Evolutionary conservation across 1,140 invertebrate genomes (phyloP).

Genomic region (Orchestia grillus): DNA sequence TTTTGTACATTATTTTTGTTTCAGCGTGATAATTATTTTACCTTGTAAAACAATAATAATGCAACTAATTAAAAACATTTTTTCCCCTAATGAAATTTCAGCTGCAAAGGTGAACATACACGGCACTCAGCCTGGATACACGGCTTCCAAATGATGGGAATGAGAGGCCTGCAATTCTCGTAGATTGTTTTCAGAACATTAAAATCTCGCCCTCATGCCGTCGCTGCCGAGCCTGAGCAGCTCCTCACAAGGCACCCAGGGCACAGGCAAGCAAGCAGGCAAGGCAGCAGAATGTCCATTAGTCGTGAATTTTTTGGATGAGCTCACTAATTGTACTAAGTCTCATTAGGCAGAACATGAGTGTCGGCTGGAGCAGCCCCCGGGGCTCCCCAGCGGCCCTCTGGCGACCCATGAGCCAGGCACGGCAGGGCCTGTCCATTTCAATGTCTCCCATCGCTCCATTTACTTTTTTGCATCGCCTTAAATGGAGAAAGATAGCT

Average conservation of each 20-base stretch:
- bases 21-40: not conserved
- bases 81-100: not conserved
- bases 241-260: not conserved
- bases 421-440: not conserved
- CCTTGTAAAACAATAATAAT: not conserved
- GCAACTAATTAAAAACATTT: not conserved
- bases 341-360: constrained; percentile 55
- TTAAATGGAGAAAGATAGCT: not conserved
- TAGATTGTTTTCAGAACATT: not conserved
- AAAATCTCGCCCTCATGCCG: not conserved
- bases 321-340: constrained; percentile 46
- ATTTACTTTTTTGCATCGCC: not conserved
- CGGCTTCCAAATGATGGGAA: not conserved
- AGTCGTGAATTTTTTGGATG: constrained; percentile 5
- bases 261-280: not conserved
- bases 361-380: constrained; percentile 17
- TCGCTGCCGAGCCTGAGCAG: not conserved
- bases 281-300: constrained; percentile 5
- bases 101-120: too few relatives aligned
- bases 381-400: not conserved
- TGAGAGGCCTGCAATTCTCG: not conserved
- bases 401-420: not conserved
- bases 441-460: not conserved
- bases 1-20: too few relatives aligned
- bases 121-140: too few relatives aligned